Evolutionary conservation across 2,113 vertebrate species (phyloP), one percentile per base, ranked within the genome.

Genomic region (Tauraco erythrolophus): DNA sequence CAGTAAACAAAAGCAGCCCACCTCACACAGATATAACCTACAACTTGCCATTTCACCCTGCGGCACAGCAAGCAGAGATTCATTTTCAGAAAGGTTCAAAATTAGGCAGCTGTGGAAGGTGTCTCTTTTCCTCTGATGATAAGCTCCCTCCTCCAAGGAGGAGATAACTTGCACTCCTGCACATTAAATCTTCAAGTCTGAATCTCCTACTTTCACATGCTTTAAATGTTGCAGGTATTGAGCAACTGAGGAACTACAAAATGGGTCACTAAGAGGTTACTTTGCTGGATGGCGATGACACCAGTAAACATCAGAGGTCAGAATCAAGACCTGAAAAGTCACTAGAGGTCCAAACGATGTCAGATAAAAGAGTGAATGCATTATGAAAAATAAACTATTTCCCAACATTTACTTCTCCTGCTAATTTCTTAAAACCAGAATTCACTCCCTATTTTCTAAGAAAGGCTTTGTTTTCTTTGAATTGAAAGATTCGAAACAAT

Each of bases 91-190:
- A 54, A 70, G 19, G 43, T 5, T 64, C 28, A 7, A 4, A 37
- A 33, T 8, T 25, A 45, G 19, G 8, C 56, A 81, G 35, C 60
- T 45, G 33, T 12, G 16, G 41, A 78, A 74, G 19, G 3, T 27
- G 57, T 14, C 50, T 22, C 64, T 70, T 56, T 4, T 27, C 65
- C 70, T 64, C 46, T 1, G 0, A 13, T 35, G 22, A 57, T 3
- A 41, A 43, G 19, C 11, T 48, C 17, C 23, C 35, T n/a, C 19
- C 56, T 74, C 33, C 33, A 17, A 37, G 37, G 43, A 65, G 37
- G 60, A 33, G n/a, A 7, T 6, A 46, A 31, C 30, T 45, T 0
- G 0, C 31, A 39, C 21, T 81, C 9, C 64, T 45, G 8, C 11
- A 45, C 19, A 7, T 58, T 4, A 9, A 7, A 43, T 10, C 51